Evolutionary conservation across 2,113 vertebrate species (phyloP).

Genomic region (Lepisosteus osseus): DNA sequence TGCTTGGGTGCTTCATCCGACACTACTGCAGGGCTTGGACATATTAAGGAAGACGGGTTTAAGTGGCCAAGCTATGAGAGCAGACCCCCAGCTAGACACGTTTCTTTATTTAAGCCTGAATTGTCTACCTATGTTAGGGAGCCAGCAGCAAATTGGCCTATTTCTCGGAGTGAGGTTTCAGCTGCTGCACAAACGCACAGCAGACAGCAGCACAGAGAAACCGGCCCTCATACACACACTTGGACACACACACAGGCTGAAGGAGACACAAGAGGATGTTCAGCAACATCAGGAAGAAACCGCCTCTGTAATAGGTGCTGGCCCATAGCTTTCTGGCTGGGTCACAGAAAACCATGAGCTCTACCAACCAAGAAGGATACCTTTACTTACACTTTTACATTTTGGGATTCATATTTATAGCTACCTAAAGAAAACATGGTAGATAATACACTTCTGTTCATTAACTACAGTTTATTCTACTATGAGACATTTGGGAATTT

Average conservation of each 20-base stretch:
- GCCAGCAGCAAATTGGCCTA: conserved; percentile 2
- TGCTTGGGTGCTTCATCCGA: background rate
- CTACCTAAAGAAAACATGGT: no score
- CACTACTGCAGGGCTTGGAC: background rate
- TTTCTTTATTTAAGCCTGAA: conserved; percentile 12
- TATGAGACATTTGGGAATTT: no score
- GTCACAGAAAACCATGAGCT: background rate
- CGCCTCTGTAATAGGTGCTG: background rate
- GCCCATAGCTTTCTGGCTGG: background rate
- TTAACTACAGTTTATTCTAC: no score
- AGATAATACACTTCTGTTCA: no score
- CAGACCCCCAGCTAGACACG: conserved; percentile 11
- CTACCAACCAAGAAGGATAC: background rate
- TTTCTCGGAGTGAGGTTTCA: background rate
- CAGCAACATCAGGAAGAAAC: background rate
- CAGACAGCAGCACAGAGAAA: background rate
- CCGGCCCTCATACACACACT: no score
- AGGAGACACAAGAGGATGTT: background rate
- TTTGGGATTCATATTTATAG: background rate
- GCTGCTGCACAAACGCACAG: background rate
- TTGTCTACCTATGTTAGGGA: background rate
- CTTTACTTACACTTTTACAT: background rate
- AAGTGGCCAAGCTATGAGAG: conserved; percentile 11
- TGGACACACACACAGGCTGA: background rate
- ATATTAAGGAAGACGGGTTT: conserved; percentile 11